Base-by-base conservation (phyloP, 2,113 vertebrate species). In the Halichoerus grypus region DNA sequence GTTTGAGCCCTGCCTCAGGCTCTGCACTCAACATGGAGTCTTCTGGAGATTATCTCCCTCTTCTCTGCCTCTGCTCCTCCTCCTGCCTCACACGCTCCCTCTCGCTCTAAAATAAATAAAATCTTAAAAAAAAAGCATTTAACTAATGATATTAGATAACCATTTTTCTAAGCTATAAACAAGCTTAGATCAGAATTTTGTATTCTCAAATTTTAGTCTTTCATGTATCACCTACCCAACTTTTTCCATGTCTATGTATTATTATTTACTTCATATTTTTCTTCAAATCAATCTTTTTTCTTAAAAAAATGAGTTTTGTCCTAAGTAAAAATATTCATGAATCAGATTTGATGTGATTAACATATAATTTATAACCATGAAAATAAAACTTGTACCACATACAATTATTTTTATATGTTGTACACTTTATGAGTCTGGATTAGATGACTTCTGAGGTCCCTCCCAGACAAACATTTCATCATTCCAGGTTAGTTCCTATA, bases 331-430 rank as follows among this genome's bases (percentile, higher is more conserved):
- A 39, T 83, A 92, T 55, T 31, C 22, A 80, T 14, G n/a, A 85
- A 69, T 85, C 57, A 85, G 22, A 91, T 91, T 67, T 79, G 51
- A 57, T 57, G 28, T 59, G 26, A 46, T 80, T 89, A 82, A 74
- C 14, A 46, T 65, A 39, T 39, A 67, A 74, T 74, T 82, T 74
- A 88, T 13, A 83, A 9, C 24, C 67, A 57, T 65, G 77, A 88
- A 94, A 86, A 65, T 65, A 65, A 94, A 88, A 88, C 11, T 88
- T 19, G 3, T 82, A 49, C 39, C 51, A 59, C 49, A 82, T 63
- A 55, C 12, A 80, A 74, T 81, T 94, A 96, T 94, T 81, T 94
- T 63, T 86, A 51, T 72, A 87, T 88, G 36, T 72, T 94, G 21
- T 85, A 6, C 3, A 57, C 24, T 49, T 36, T 39, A 28, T 53